A percentile compares a stretch with the other conserved stretches of the same genome.
Evolutionary conservation across 2,888 invertebrate genomes (phyloP).

Genomic region (Lordiphosa fenestrarum): DNA sequence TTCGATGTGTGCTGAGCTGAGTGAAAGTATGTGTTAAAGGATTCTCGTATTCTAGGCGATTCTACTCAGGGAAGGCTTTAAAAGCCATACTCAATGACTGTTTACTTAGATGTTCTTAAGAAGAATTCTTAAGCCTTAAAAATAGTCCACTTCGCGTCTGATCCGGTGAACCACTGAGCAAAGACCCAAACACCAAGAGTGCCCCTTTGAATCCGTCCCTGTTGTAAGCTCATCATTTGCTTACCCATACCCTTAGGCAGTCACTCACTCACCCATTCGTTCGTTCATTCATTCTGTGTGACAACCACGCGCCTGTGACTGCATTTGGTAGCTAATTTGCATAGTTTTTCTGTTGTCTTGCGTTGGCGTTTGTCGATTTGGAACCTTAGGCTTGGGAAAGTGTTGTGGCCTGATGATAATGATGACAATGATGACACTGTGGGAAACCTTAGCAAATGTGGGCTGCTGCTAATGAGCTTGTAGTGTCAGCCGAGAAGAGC

Average conservation of each 20-base stretch:
- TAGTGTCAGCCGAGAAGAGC: slow-evolving; percentile 38
- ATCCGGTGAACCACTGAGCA: too few species aligned
- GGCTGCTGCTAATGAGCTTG: slow-evolving; percentile 65
- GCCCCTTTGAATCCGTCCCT: slow-evolving; percentile 23
- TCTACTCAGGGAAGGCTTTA: too few species aligned
- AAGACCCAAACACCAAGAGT: too few species aligned
- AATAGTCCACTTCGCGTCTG: too few species aligned
- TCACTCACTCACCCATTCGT: slow-evolving; percentile 18
- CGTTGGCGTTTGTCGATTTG: slow-evolving; percentile 61
- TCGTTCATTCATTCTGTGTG: slow-evolving; percentile 33
- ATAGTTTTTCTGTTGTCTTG: slow-evolving; percentile 47
- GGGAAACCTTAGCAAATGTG: slow-evolving; percentile 67
- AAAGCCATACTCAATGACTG: too few species aligned
- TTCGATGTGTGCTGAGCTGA: too few species aligned
- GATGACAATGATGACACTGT: slow-evolving; percentile 55
- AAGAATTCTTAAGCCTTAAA: too few species aligned
- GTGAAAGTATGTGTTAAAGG: too few species aligned
- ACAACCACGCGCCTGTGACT: slow-evolving; percentile 42
- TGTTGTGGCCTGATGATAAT: slow-evolving; percentile 41
- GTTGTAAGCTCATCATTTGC: slow-evolving; percentile 27
- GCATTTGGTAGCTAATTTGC: slow-evolving; percentile 64
- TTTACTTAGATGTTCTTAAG: too few species aligned
- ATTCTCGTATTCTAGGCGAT: too few species aligned
- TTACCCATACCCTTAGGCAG: slow-evolving; percentile 11
- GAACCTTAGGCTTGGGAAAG: slow-evolving; percentile 61